A percentile compares a stretch with the other conserved stretches of the same genome.
These are phyloP conservation scores for Parus major DNA, from an alignment of 2,113 vertebrate species.

Conservation along the genomic window DNA sequence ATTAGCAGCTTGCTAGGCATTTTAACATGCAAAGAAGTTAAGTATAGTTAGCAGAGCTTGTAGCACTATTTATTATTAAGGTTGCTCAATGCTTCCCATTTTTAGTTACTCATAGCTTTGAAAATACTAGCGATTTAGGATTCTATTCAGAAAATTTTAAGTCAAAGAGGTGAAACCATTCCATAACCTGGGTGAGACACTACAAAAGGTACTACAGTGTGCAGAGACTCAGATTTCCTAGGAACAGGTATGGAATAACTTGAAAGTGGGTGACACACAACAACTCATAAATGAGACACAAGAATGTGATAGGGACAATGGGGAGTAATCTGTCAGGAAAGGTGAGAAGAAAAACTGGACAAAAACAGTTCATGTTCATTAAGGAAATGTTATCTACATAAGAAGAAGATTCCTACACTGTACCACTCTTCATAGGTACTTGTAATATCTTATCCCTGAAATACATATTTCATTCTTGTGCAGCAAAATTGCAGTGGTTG, in stretches of 20 bases:
- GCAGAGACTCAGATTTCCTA: neutral
- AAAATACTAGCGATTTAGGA: neutral
- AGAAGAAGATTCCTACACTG: neutral
- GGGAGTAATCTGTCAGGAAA: neutral
- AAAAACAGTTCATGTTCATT: neutral
- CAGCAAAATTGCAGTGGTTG: neutral
- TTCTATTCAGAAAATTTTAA: neutral
- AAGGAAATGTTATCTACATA: neutral
- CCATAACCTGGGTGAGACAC: neutral
- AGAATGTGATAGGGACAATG: neutral
- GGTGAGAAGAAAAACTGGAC: neutral
- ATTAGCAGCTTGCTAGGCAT: conserved; percentile 32
- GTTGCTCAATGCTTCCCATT: conserved; percentile 13
- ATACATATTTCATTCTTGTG: neutral
- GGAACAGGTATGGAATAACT: neutral
- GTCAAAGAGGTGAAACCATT: neutral
- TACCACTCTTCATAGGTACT: neutral
- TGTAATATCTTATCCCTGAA: neutral
- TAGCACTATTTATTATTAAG: neutral
- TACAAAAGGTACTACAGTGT: neutral
- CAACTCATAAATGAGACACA: neutral
- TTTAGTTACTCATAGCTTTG: neutral
- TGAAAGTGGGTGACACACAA: neutral
- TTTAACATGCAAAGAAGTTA: conserved; percentile 43
- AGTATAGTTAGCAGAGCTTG: conserved; percentile 3